These are phyloP conservation scores for Melinopterus prodromus DNA, from an alignment of 2,888 invertebrate species.

Conservation along the genomic window DNA sequence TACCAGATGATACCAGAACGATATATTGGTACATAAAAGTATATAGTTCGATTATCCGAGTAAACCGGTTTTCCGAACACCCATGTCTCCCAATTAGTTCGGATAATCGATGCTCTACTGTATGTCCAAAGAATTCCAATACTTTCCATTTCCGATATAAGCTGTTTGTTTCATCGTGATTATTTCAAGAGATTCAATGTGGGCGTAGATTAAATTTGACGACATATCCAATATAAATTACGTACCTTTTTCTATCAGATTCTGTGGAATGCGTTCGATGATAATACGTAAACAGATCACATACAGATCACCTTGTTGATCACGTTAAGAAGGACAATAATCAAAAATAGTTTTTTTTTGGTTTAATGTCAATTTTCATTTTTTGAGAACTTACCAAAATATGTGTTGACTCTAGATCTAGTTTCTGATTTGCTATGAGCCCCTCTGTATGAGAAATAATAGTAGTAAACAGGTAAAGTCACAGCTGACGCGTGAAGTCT, in stretches of 20 bases:
- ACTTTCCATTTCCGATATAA: slow-evolving; percentile 67
- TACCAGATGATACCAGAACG: too few species aligned
- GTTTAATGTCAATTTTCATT: neutral
- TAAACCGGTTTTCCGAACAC: too few species aligned
- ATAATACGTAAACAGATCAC: slow-evolving; percentile 67
- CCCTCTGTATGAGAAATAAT: slow-evolving; percentile 70
- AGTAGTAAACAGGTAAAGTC: too few species aligned
- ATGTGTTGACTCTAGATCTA: slow-evolving; percentile 62
- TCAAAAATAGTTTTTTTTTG: slow-evolving; percentile 27
- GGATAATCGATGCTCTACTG: slow-evolving; percentile 63
- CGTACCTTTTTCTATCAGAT: slow-evolving; percentile 64
- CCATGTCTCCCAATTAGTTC: too few species aligned
- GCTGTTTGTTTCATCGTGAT: slow-evolving; percentile 60
- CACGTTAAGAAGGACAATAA: slow-evolving; percentile 60
- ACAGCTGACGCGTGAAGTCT: slow-evolving; percentile 66
- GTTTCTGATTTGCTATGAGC: slow-evolving; percentile 66
- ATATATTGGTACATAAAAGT: too few species aligned
- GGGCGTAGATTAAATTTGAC: slow-evolving; percentile 62
- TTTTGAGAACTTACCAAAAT: slow-evolving; percentile 64
- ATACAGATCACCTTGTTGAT: slow-evolving; percentile 67
- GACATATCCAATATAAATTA: slow-evolving; percentile 64
- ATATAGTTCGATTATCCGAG: too few species aligned
- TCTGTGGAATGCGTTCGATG: slow-evolving; percentile 55
- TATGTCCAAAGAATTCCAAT: slow-evolving; percentile 70
- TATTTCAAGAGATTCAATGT: slow-evolving; percentile 63